These are phyloP conservation scores for Orchestes rusci DNA, from an alignment of 2,888 invertebrate species.

Conservation along the genomic window DNA sequence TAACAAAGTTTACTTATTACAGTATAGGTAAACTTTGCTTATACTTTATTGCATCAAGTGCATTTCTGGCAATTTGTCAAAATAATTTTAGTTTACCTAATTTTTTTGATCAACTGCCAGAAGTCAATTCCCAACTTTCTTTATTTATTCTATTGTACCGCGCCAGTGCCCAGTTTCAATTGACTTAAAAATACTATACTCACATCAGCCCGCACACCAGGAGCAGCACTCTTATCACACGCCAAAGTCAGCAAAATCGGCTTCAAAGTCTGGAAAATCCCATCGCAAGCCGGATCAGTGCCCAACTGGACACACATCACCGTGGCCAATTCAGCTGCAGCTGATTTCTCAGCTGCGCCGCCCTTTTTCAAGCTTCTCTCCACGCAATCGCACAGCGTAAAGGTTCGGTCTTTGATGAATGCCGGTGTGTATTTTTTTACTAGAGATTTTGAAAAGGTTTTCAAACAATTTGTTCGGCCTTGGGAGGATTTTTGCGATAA, in stretches of 20 bases:
- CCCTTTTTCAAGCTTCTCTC: constrained; percentile 79
- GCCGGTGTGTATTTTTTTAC: constrained; percentile 71
- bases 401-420: constrained; percentile 61
- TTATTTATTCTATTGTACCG: too few species aligned
- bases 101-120: too few species aligned
- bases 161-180: too few species aligned
- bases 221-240: constrained; percentile 68
- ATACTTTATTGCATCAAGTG: too few species aligned
- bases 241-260: constrained; percentile 65
- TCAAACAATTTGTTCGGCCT: constrained; percentile 66
- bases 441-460: constrained; percentile 64
- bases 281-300: constrained; percentile 56
- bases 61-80: too few species aligned
- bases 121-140: too few species aligned
- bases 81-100: too few species aligned
- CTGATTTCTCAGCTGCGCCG: constrained; percentile 70
- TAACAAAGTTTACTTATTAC: too few species aligned
- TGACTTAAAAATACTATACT: constrained; percentile 18
- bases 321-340: constrained; percentile 75
- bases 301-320: constrained; percentile 80
- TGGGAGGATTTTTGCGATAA: constrained; percentile 84
- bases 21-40: too few species aligned
- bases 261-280: constrained; percentile 62
- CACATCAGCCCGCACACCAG: constrained; percentile 70
- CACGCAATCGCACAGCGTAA: constrained; percentile 75